Conservation (phyloP, 2,888 invertebrate genomes). For the Nomada hirtipes region DNA sequence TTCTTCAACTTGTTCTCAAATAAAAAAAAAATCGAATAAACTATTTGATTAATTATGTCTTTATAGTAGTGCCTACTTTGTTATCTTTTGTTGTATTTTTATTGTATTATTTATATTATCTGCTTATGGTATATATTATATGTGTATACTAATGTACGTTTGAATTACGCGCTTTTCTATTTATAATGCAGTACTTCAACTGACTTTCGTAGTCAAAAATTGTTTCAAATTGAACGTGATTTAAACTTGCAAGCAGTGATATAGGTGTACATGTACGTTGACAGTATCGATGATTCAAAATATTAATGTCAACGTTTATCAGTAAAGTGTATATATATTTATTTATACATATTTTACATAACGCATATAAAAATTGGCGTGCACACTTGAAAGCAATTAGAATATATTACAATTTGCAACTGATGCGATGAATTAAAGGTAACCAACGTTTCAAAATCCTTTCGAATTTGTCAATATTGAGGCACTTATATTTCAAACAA, state of each 20-base stretch:
- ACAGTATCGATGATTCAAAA: background rate
- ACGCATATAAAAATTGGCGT: background rate
- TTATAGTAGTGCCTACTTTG: conserved; percentile 5
- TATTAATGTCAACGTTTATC: conserved; percentile 3
- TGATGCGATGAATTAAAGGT: conserved; percentile 24
- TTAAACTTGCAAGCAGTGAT: conserved; percentile 1
- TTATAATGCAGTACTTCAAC: background rate
- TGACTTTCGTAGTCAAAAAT: conserved; percentile 38
- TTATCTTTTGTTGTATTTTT: conserved; percentile 9
- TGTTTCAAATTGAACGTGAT: conserved; percentile 36
- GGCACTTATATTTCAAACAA: background rate
- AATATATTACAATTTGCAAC: background rate
- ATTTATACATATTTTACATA: background rate
- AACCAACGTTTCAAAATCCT: conserved; percentile 3
- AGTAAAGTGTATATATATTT: background rate
- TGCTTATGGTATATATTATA: no score
- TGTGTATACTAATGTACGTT: background rate
- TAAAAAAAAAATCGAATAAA: conserved; percentile 72
- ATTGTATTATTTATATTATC: background rate
- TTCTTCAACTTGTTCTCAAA: conserved; percentile 72
- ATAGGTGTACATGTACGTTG: background rate
- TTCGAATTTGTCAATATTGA: background rate
- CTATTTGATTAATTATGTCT: conserved; percentile 43
- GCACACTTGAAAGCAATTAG: background rate
- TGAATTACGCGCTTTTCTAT: conserved; percentile 3